These are phyloP conservation scores for Salpingus planirostris DNA, from an alignment of 2,888 invertebrate genomes.

Conservation along the genomic window DNA sequence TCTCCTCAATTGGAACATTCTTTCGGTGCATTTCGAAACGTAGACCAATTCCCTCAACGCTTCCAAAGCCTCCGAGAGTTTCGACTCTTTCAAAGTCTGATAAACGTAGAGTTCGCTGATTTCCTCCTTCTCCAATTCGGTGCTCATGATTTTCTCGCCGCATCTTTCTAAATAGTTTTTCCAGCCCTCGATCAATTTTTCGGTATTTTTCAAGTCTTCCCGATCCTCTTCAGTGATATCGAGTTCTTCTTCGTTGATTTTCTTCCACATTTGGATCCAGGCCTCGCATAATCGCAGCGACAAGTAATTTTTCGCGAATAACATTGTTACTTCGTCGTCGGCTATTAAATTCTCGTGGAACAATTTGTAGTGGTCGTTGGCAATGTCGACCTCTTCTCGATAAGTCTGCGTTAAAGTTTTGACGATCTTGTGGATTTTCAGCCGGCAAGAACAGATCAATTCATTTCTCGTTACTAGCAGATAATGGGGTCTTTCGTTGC, in stretches of 20 bases:
- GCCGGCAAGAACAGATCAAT: constrained; percentile 39
- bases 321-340: constrained; percentile 36
- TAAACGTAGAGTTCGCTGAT: constrained; percentile 35
- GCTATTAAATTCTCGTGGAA: constrained; percentile 27
- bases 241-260: constrained; percentile 34
- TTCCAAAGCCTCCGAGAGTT: constrained; percentile 33
- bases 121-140: constrained; percentile 23
- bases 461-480: constrained; percentile 21
- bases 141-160: constrained; percentile 31
- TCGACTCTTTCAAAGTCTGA: constrained; percentile 31
- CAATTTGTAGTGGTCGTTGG: constrained; percentile 38
- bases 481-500: neutral
- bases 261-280: constrained; percentile 39
- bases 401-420: constrained; percentile 35
- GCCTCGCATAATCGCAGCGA: constrained; percentile 41
- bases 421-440: constrained; percentile 42
- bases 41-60: constrained; percentile 37
- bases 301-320: constrained; percentile 40
- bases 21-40: constrained; percentile 37
- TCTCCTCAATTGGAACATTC: constrained; percentile 31
- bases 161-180: constrained; percentile 30
- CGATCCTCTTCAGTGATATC: constrained; percentile 36
- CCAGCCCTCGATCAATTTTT: constrained; percentile 35
- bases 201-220: constrained; percentile 33
- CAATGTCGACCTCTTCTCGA: constrained; percentile 29